A percentile compares a stretch with the other conserved stretches of the same genome.
These are phyloP conservation scores for Tribolium madens DNA, from an alignment of 1,140 invertebrate genomes.

Conservation along the genomic window DNA sequence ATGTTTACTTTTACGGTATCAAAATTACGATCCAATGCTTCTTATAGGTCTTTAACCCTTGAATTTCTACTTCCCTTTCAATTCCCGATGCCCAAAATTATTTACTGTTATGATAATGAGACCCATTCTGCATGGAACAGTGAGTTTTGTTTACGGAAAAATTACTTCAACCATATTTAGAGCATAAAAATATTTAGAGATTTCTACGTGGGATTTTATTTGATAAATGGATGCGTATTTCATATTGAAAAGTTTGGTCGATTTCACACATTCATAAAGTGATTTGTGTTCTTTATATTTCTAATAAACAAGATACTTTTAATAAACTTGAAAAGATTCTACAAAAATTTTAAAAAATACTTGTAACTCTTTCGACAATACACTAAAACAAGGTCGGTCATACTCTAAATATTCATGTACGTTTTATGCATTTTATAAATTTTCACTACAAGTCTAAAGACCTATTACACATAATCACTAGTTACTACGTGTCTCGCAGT, in stretches of 20 bases:
- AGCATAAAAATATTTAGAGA: not conserved
- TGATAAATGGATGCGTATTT: not conserved
- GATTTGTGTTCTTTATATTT: too few relatives aligned
- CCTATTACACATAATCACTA: not conserved
- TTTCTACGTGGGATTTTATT: not conserved
- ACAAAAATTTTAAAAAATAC: not conserved
- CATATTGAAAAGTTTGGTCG: not conserved
- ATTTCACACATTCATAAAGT: not conserved
- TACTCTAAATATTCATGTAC: constrained; percentile 1
- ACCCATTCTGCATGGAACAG: not conserved
- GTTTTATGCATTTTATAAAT: not conserved
- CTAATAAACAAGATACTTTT: not conserved
- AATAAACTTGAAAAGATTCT: not conserved
- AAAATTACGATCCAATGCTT: not conserved
- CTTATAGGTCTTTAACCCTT: constrained; percentile 24
- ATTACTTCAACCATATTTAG: not conserved
- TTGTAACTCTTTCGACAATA: not conserved
- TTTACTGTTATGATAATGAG: constrained; percentile 4
- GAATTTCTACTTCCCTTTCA: not conserved
- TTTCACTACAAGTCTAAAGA: not conserved
- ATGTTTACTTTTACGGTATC: not conserved
- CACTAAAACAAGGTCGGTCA: not conserved
- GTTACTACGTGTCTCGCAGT: too few relatives aligned
- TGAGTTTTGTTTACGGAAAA: not conserved
- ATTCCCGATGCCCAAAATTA: not conserved